phyloP scores from a whole-genome alignment of 2,113 vertebrate genomes.

The Alosa alosa region DNA sequence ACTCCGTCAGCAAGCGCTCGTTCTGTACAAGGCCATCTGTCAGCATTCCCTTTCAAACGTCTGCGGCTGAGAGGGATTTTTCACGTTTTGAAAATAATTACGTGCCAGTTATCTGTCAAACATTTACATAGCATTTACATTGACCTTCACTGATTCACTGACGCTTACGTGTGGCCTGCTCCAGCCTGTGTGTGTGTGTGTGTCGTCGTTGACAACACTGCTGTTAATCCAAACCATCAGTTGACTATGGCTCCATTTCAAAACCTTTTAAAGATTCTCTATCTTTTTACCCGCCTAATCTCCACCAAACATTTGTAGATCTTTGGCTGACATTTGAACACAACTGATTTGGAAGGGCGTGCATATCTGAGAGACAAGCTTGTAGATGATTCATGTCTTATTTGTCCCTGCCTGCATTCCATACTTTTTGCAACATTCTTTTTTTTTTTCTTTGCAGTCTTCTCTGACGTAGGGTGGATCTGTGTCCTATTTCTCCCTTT shows the following conservation, averaged over 20 bases:
- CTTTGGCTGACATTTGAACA: neutral
- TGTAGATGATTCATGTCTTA: neutral
- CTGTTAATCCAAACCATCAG: neutral
- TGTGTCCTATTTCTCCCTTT: neutral
- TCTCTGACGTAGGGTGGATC: no score
- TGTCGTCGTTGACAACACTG: neutral
- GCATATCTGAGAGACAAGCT: neutral
- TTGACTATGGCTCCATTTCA: neutral
- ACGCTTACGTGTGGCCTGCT: neutral
- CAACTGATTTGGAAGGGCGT: neutral
- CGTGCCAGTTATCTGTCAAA: slow-evolving; percentile 18
- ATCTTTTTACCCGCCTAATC: neutral
- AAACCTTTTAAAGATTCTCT: neutral
- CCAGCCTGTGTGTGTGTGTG: neutral
- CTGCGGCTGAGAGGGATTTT: neutral
- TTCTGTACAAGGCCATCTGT: slow-evolving; percentile 8
- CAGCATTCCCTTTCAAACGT: neutral
- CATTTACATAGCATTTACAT: slow-evolving; percentile 19
- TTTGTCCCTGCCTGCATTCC: neutral
- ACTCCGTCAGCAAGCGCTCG: neutral
- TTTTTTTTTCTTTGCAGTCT: neutral
- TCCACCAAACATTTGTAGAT: neutral
- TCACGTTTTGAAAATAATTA: slow-evolving; percentile 20
- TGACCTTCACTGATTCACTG: slow-evolving; percentile 11
- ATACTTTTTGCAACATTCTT: neutral